Evolutionary conservation across 92 coral and sea anemone genomes (phyloP).

Genomic region (Epizoanthus scotinus): DNA sequence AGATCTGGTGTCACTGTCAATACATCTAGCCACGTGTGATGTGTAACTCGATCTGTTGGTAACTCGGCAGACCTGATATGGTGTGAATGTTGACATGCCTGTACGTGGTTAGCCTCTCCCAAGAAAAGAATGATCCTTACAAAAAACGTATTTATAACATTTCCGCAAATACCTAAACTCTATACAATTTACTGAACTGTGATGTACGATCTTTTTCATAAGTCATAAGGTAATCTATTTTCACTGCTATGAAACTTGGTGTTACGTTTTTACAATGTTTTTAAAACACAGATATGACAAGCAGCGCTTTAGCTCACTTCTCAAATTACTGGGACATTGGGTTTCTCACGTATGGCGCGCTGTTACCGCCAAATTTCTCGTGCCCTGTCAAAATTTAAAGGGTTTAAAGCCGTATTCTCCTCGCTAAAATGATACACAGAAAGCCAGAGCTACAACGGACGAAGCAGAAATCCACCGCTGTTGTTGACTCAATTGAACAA

Average conservation of each 20-base stretch:
- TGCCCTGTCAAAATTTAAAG: neutral
- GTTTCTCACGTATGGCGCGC: slow-evolving; percentile 13
- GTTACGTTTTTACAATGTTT: neutral
- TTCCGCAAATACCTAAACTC: neutral
- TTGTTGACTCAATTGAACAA: slow-evolving; percentile 12
- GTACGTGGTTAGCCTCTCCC: slow-evolving; percentile 22
- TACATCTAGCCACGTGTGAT: too few relatives aligned
- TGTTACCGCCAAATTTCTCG: slow-evolving; percentile 21
- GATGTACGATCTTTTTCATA: neutral
- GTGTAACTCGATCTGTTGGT: too few relatives aligned
- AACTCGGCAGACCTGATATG: too few relatives aligned
- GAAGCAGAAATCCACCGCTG: slow-evolving; percentile 27
- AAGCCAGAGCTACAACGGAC: slow-evolving; percentile 1
- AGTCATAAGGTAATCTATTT: neutral
- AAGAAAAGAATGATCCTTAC: slow-evolving; percentile 20
- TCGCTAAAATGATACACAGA: neutral
- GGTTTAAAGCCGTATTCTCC: slow-evolving; percentile 11
- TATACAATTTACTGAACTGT: neutral
- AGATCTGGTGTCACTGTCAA: too few relatives aligned
- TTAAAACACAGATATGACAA: neutral
- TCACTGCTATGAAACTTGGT: neutral
- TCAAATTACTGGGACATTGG: slow-evolving; percentile 9
- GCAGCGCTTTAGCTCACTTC: slow-evolving; percentile 1
- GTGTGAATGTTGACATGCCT: too few relatives aligned
- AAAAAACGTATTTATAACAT: neutral